These are phyloP conservation scores for Mesocentrotus franciscanus DNA, from an alignment of 53 echinoderm and acorn worm genomes.

Conservation along the genomic window DNA sequence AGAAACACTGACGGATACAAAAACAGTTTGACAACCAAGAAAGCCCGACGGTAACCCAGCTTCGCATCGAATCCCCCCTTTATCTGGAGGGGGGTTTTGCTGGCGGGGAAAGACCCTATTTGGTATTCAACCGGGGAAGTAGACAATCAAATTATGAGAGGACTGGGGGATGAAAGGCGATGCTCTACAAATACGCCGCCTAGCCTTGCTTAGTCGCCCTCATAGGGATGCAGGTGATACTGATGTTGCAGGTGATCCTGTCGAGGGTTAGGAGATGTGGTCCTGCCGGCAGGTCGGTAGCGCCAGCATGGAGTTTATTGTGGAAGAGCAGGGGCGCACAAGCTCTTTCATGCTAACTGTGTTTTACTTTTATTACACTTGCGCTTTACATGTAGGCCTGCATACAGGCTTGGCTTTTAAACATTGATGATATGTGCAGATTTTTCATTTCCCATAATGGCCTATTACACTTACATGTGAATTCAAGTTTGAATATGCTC, in stretches of 20 bases:
- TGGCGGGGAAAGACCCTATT: slow-evolving; percentile 18
- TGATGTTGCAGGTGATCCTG: neutral
- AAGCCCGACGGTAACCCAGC: neutral
- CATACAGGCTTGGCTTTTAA: no score
- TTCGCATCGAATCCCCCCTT: neutral
- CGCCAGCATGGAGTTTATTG: neutral
- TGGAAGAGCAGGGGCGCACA: neutral
- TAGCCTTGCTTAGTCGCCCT: slow-evolving; percentile 15
- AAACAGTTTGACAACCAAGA: neutral
- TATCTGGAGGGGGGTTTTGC: neutral
- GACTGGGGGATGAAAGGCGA: slow-evolving; percentile 49
- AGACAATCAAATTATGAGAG: slow-evolving; percentile 53
- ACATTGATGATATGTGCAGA: no score
- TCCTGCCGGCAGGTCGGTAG: neutral
- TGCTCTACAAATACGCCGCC: slow-evolving; percentile 54
- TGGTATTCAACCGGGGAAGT: neutral
- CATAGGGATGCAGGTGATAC: slow-evolving; percentile 52
- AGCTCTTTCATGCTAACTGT: neutral
- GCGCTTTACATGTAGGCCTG: neutral
- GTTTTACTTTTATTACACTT: neutral
- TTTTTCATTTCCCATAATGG: no score
- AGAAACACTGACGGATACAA: neutral
- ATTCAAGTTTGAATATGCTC: no score
- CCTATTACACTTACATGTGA: no score
- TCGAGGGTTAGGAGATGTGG: neutral